Base-by-base conservation (phyloP, 2,113 vertebrate species). In the Dromaius novaehollandiae region DNA sequence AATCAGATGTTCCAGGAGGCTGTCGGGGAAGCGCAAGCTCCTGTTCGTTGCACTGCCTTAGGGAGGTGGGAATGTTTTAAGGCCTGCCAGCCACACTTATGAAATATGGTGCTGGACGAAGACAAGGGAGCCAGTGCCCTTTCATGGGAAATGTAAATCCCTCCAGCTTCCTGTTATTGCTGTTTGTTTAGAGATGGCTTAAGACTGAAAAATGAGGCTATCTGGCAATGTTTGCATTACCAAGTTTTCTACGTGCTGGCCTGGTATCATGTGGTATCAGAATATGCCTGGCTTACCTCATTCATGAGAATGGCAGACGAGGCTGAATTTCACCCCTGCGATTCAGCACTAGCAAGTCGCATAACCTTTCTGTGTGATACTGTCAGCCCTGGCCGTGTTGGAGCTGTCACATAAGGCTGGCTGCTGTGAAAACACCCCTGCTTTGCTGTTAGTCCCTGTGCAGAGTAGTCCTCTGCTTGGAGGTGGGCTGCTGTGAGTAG, bases 181-280 rank as follows among this genome's bases (percentile, higher is more conserved):
- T 81, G 9, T 78, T 86, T 95, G 70, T 94, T 89, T 92, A 20
- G 66, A 88, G 48, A 88, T 73, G 53, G 32, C 58, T 92, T 93
- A 76, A 89, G 71, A 46, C 5, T 55, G 77, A 85, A 89, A 74
- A 96, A 76, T 32, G 22, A 63, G 61, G 21, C 36, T 17, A 60
- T 30, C 22, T 38, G 48, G 22, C 16, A 75, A 32, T 73, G 61
- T 48, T 56, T 74, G 22, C 19, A 65, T 75, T 82, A 61, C 18
- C 3, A 3, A 73, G 68, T 73, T 82, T 93, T 94, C 74, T 89
- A 5, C 3, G 2, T 40, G 15, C 56, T 93, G 66, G 30, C 30
- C 55, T 87, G 65, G 42, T 64, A 20, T 30, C 8, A 9, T 9
- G 44, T 1, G 3, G 46, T 38, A 53, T 56, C 60, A 81, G 30